phyloP scores from a whole-genome alignment of 2,797 vertebrate species.

The Yasuhikotakia modesta region DNA sequence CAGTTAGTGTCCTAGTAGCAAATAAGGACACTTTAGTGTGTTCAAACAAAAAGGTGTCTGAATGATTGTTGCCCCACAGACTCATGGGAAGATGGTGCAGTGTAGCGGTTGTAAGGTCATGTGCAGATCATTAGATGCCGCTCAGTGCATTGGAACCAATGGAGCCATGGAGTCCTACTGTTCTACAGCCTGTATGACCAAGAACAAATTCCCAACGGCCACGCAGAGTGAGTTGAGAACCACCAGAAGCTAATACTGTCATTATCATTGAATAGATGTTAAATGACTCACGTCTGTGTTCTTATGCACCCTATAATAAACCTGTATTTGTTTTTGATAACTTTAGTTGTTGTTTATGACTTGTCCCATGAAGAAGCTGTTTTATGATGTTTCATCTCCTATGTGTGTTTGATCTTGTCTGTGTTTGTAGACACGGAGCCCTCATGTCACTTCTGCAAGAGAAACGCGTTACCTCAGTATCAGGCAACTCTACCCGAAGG shows the following conservation, averaged over 20 bases:
- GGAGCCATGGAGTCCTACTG: conserved; percentile 94
- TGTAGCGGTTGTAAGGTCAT: conserved; percentile 92
- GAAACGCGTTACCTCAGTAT: conserved; percentile 94
- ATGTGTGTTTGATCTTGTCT: conserved; percentile 36
- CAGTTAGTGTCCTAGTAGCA: too few species aligned
- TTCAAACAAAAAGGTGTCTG: not conserved
- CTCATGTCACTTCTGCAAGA: conserved; percentile 97
- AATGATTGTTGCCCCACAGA: conserved; percentile 73
- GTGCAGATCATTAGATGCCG: conserved; percentile 93
- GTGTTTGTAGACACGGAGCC: conserved; percentile 83
- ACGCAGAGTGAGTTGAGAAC: conserved; percentile 70
- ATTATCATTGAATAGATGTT: not conserved
- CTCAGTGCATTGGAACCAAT: conserved; percentile 88
- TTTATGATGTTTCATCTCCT: not conserved
- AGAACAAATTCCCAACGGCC: conserved; percentile 84
- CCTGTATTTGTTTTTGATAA: too few species aligned
- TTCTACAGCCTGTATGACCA: conserved; percentile 94
- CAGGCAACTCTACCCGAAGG: conserved; percentile 97
- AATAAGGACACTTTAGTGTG: too few species aligned
- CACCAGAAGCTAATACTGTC: not conserved
- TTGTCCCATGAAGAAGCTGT: not conserved
- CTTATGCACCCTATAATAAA: not conserved
- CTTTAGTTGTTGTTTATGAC: not conserved
- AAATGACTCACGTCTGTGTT: not conserved
- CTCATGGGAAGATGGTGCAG: conserved; percentile 89